Conservation (phyloP, 2,113 vertebrate genomes). For the Bubo blakistoni region DNA sequence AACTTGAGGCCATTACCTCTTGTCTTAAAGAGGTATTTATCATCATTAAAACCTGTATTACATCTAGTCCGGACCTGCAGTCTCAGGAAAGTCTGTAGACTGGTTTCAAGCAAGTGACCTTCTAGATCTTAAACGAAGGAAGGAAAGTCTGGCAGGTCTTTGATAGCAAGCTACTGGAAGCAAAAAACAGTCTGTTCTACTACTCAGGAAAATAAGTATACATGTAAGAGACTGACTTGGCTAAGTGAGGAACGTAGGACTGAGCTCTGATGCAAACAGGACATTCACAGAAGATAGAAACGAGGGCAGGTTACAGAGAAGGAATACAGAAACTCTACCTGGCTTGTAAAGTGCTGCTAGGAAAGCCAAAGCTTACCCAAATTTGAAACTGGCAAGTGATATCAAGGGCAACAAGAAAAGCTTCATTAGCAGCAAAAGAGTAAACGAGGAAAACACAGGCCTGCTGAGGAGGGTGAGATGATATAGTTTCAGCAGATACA, state of each 20-base stretch:
- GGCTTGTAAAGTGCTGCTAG: not conserved
- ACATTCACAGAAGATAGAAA: not conserved
- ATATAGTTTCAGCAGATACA: not conserved
- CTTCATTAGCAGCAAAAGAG: not conserved
- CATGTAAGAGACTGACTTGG: not conserved
- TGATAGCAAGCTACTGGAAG: not conserved
- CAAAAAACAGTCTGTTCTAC: not conserved
- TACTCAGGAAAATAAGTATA: not conserved
- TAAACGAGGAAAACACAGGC: not conserved
- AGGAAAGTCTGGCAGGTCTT: not conserved
- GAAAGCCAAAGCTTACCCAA: not conserved
- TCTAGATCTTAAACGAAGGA: not conserved
- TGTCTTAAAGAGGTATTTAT: too few relatives aligned
- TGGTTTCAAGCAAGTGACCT: not conserved
- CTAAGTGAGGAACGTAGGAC: not conserved
- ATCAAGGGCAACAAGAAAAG: not conserved
- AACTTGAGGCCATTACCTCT: too few relatives aligned
- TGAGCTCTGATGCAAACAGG: not conserved
- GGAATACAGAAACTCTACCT: not conserved
- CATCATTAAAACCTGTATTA: not conserved
- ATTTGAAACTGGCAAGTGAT: not conserved
- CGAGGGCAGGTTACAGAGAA: not conserved
- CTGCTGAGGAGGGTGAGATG: not conserved
- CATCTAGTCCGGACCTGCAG: not conserved
- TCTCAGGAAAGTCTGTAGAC: not conserved